Conservation (phyloP, 2,888 invertebrate genomes). For the Actias luna region DNA sequence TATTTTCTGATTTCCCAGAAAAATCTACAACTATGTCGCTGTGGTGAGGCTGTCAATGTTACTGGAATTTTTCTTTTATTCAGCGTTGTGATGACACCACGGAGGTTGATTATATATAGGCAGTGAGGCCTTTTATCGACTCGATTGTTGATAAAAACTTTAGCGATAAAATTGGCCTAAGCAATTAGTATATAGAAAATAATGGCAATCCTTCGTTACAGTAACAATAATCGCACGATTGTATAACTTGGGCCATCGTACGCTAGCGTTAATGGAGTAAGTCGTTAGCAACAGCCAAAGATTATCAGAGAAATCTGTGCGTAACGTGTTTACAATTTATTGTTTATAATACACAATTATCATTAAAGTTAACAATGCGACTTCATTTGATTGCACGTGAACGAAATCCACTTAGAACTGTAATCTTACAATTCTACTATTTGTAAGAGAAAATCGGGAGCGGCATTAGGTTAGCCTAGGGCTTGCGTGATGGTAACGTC, state of each 20-base stretch:
- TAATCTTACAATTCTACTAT: not conserved
- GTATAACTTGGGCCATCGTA: conserved; percentile 36
- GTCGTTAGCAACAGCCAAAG: conserved; percentile 69
- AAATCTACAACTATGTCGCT: too few relatives aligned
- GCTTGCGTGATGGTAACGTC: not conserved
- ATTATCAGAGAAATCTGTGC: conserved; percentile 66
- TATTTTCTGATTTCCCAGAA: too few relatives aligned
- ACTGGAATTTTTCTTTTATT: too few relatives aligned
- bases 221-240: conserved; percentile 1
- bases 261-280: conserved; percentile 57
- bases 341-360: conserved; percentile 39
- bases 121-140: too few relatives aligned
- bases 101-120: too few relatives aligned
- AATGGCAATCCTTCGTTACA: not conserved
- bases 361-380: conserved; percentile 8
- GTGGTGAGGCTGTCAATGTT: too few relatives aligned
- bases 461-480: too few relatives aligned
- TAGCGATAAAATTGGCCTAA: too few relatives aligned
- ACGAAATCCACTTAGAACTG: not conserved
- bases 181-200: too few relatives aligned
- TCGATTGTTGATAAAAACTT: too few relatives aligned
- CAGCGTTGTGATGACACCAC: too few relatives aligned
- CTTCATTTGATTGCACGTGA: not conserved
- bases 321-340: conserved; percentile 64
- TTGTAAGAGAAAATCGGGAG: too few relatives aligned